Evolutionary conservation across 2,113 vertebrate species (phyloP).

Genomic region (Clarias gariepinus): DNA sequence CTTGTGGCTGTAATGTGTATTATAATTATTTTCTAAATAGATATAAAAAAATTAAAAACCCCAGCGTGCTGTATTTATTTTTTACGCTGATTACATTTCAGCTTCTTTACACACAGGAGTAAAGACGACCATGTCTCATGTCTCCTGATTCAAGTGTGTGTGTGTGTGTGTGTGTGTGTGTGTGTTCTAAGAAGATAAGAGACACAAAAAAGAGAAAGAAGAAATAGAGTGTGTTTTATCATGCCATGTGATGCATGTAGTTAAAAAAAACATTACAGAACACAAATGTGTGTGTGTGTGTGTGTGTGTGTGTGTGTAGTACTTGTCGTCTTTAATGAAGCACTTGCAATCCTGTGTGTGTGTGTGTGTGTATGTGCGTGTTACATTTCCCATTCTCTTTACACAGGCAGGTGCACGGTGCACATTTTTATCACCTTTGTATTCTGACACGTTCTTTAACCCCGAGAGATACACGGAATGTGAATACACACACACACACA

Average conservation of each 20-base stretch:
- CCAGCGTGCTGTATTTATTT: background rate
- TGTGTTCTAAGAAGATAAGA: background rate
- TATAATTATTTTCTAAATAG: background rate
- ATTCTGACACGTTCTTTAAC: conserved; percentile 19
- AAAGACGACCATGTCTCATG: background rate
- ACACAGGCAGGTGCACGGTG: conserved; percentile 60
- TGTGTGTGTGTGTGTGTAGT: background rate
- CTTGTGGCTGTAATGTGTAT: conserved; percentile 18
- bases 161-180: background rate
- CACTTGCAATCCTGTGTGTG: conserved; percentile 24
- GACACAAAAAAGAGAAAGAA: background rate
- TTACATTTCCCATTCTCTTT: conserved; percentile 70
- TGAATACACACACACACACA: background rate
- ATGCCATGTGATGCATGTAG: conserved; percentile 1
- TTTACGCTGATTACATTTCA: background rate
- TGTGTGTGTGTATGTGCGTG: conserved; percentile 16
- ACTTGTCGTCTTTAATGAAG: background rate
- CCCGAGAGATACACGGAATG: background rate
- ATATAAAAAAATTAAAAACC: background rate
- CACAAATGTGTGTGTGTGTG: background rate
- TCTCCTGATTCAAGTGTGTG: background rate
- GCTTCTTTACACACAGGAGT: background rate
- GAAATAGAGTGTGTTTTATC: conserved; percentile 30
- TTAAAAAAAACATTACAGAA: background rate
- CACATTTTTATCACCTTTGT: conserved; percentile 70